Base-by-base conservation (phyloP, 2,888 invertebrate genomes). In the Acronicta leporina region DNA sequence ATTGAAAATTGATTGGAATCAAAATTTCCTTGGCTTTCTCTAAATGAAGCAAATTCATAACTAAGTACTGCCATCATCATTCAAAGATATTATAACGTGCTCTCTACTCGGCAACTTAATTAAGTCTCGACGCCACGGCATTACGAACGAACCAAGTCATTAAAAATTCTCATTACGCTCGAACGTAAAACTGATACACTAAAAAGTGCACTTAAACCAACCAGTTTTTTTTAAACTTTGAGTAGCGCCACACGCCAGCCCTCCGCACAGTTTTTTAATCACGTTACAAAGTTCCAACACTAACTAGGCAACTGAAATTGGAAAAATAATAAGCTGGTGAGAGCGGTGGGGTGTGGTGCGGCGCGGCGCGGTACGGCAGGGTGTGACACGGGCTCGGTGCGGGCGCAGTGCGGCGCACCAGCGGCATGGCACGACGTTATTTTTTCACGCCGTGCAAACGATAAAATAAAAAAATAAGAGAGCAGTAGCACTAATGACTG, bases 201-300 rank as follows among this genome's bases (percentile, higher is more conserved):
- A 46, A 52, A 41, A 57, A 59, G 43, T 49, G 55, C 51, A 46
- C 59, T 56, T 25, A 10, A 41, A 43, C n/a, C 20, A 53, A 41
- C 13, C 11, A 9, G 42, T 16, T 43, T 55, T 33, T 27, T 50
- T 14, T 42, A 20, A 60, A 45, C 47, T 63, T 48, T 42, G 42
- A 52, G 44, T 35, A 35, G 62, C 43, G 48, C 49, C 27, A 38
- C 35, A 54, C 43, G 48, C 46, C 27, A 38, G 54, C 43, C 14
- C 44, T 51, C 43, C 5, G 46, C 38, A 30, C n/a, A 41, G 40
- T 40, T 62, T 61, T 61, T 66, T 59, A 62, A 62, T 66, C 47
- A 62, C 47, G 50, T 72, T 70, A 62, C 73, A 59, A 73, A 67
- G 52, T 73, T 67, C 40, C 44, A 40, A 51, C 68, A 59, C 58